A percentile compares a stretch with the other conserved stretches of the same genome.
phyloP scores from a whole-genome alignment of 2,888 invertebrate genomes.

The Papilio elwesi region DNA sequence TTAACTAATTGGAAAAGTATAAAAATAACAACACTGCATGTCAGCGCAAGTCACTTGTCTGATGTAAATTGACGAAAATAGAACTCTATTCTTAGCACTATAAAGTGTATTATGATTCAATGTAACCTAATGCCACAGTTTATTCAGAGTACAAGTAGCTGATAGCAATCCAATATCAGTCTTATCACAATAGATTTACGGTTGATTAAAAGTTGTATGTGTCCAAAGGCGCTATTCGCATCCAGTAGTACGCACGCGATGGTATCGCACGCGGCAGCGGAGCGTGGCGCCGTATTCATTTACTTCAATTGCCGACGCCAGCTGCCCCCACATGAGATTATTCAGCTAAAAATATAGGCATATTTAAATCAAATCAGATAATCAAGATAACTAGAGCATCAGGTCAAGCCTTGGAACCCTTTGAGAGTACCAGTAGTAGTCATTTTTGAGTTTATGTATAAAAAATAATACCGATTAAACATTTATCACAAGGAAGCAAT shows the following conservation, averaged over 20 bases:
- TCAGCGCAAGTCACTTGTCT: constrained; percentile 1
- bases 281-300: constrained; percentile 73
- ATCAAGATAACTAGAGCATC: not conserved
- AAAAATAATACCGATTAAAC: no score
- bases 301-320: constrained; percentile 70
- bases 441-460: no score
- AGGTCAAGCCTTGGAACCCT: not conserved
- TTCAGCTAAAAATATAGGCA: constrained; percentile 26
- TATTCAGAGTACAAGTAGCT: not conserved
- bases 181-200: not conserved
- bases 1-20: constrained; percentile 2
- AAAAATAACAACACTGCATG: constrained; percentile 5
- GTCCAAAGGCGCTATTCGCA: constrained; percentile 14
- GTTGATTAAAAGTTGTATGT: not conserved
- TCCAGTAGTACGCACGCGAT: constrained; percentile 24
- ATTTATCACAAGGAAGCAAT: no score
- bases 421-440: no score
- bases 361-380: constrained; percentile 6
- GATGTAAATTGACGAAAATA: not conserved
- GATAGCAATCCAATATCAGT: not conserved
- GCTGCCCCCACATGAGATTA: constrained; percentile 60
- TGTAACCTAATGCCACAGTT: not conserved
- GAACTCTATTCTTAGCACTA: not conserved
- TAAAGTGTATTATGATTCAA: constrained; percentile 9
- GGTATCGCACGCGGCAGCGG: constrained; percentile 45